Evolutionary conservation across 64 coral and sea anemone genomes (phyloP), one percentile per base, ranked within the genome.

Genomic region (Pocillopora verrucosa): DNA sequence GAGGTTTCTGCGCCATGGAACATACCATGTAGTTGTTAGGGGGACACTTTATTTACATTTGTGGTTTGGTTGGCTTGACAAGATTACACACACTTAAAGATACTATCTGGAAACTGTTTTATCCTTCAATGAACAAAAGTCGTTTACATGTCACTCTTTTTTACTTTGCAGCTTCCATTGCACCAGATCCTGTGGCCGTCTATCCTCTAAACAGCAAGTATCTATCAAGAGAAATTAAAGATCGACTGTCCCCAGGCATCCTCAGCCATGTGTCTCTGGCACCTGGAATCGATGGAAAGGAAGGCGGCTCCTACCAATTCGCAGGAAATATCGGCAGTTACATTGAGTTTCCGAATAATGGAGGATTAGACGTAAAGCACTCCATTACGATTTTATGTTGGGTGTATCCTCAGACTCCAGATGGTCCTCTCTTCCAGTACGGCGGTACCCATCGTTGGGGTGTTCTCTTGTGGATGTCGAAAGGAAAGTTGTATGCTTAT

Each of bases 231-330:
- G 82, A 85, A 72, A 85, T 85, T 1, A 85, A 72, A 24, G 5
- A n/a, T 65, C 19, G 37, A 72, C 17, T 68, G 30, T 3, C 77
- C 22, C 67, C 37, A 34, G 91, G 77, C 13, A 20, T 56, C 11
- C 56, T 77, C 12, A 1, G 60, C 12, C 86, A 59, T 20, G 86
- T 88, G 3, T 13, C 19, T 12, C 14, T 83, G 16, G 72, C 78
- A 36, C 22, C 63, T 37, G 92, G 92, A 15, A 86, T 87, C 15
- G 24, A 67, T 58, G 92, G 86, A 11, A 80, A 76, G 60, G 60
- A 67, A 22, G 78, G 78, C 4, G 92, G 92, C 0, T 89, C 92
- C 5, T 83, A 93, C 15, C 36, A 41, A 74, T 89, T 93, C 34
- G 20, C 36, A 4, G 86, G 91, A 65, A 25, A 35, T 5, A 64